Evolutionary conservation across 2,113 vertebrate genomes (phyloP).

Genomic region (Butorides virescens): DNA sequence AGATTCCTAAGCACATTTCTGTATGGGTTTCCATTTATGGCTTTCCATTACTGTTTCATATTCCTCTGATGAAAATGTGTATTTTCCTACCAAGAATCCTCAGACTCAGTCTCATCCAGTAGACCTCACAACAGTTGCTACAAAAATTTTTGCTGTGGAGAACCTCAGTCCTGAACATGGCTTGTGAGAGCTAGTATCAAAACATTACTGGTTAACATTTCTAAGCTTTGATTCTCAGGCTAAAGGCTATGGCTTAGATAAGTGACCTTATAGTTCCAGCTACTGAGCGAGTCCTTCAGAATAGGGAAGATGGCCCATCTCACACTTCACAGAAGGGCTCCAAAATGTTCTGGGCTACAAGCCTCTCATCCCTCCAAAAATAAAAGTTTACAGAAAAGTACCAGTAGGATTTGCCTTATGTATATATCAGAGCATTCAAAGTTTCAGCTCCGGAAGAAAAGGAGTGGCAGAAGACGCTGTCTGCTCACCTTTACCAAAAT

Average conservation of each 20-base stretch:
- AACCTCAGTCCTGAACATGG: neutral
- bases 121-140: neutral
- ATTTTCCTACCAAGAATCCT: neutral
- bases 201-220: neutral
- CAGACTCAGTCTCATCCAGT: neutral
- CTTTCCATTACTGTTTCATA: neutral
- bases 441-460: neutral
- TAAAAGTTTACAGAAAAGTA: neutral
- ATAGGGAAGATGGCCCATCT: neutral
- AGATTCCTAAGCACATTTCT: neutral
- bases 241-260: neutral
- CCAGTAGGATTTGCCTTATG: neutral
- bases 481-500: neutral
- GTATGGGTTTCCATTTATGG: neutral
- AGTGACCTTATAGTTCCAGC: neutral
- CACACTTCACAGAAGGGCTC: neutral
- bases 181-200: neutral
- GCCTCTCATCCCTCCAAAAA: neutral
- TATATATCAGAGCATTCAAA: neutral
- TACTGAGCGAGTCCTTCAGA: neutral
- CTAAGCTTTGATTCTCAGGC: neutral
- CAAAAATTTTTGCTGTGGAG: neutral
- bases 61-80: neutral
- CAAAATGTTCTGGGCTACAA: neutral
- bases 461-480: neutral